Percentiles rank a stretch among this genome's conserved stretches.
phyloP scores from a whole-genome alignment of 1,140 invertebrate species.

The Acromyrmex echinatior region DNA sequence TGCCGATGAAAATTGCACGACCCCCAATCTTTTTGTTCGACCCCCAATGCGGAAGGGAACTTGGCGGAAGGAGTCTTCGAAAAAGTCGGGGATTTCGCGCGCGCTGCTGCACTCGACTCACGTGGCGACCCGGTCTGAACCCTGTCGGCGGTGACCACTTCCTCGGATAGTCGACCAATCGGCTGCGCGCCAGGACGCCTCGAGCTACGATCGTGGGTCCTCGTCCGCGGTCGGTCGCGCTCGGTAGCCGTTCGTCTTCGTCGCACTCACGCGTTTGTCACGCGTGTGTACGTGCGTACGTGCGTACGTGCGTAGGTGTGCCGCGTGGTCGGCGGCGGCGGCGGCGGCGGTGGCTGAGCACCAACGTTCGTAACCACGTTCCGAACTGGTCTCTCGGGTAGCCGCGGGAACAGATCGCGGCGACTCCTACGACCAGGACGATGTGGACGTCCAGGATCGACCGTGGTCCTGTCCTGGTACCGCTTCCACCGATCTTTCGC shows the following conservation, averaged over 20 bases:
- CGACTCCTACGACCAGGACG: conserved; percentile 51
- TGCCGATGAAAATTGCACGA: background rate
- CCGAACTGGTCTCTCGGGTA: conserved; percentile 63
- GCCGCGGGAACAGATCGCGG: conserved; percentile 49
- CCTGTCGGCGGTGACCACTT: conserved; percentile 75
- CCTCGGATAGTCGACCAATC: conserved; percentile 74
- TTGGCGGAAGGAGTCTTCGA: background rate
- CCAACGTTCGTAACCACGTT: conserved; percentile 66
- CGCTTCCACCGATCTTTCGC: conserved; percentile 69
- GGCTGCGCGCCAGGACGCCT: conserved; percentile 64
- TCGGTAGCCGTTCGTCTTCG: conserved; percentile 67
- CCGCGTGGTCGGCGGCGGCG: conserved; percentile 57
- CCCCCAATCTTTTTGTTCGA: background rate
- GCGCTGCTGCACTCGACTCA: conserved; percentile 73
- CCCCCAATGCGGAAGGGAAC: background rate
- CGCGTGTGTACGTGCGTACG: conserved; percentile 28
- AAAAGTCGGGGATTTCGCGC: conserved; percentile 54
- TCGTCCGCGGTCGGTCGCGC: conserved; percentile 72
- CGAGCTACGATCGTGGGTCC: conserved; percentile 64
- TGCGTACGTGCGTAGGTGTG: conserved; percentile 44
- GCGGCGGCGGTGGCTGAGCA: background rate
- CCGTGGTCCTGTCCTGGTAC: conserved; percentile 63
- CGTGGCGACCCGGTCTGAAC: conserved; percentile 79
- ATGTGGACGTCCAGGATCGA: conserved; percentile 63
- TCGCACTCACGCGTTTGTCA: conserved; percentile 65